Percentiles rank a stretch among this genome's conserved stretches.
These are phyloP conservation scores for Chaenogobius annularis DNA, from an alignment of 2,113 vertebrate genomes.

Conservation along the genomic window DNA sequence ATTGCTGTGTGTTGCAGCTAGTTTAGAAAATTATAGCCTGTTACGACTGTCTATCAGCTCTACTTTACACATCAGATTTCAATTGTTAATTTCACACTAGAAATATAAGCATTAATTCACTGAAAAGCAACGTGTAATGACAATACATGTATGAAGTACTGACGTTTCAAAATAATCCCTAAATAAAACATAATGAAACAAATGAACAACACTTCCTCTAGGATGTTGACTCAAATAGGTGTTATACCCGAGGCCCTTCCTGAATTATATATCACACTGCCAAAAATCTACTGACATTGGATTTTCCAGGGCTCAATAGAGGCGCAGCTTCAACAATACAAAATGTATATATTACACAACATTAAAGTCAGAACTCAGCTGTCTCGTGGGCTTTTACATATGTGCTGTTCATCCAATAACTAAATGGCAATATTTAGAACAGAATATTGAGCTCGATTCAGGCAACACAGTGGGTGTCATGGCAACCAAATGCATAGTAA, in stretches of 20 bases:
- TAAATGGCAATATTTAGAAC: background rate
- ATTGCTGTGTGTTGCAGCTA: background rate
- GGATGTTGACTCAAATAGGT: too few relatives aligned
- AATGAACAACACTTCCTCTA: too few relatives aligned
- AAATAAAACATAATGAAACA: too few relatives aligned
- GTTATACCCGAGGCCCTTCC: too few relatives aligned
- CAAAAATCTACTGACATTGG: background rate
- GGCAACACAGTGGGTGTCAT: conserved; percentile 28
- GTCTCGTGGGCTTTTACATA: too few relatives aligned
- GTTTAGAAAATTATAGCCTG: too few relatives aligned
- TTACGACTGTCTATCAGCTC: too few relatives aligned
- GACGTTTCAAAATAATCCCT: too few relatives aligned
- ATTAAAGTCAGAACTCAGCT: background rate
- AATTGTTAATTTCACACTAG: background rate
- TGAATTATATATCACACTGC: too few relatives aligned
- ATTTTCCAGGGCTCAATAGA: background rate
- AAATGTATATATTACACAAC: background rate
- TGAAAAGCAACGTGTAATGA: background rate
- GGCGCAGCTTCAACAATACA: background rate
- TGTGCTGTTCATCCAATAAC: background rate
- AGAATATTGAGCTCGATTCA: background rate
- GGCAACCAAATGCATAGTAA: conserved; percentile 49
- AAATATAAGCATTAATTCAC: background rate
- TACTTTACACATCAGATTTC: background rate
- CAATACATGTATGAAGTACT: too few relatives aligned